Conservation (phyloP, 2,113 vertebrate genomes). For the Gracilinanus agilis region DNA sequence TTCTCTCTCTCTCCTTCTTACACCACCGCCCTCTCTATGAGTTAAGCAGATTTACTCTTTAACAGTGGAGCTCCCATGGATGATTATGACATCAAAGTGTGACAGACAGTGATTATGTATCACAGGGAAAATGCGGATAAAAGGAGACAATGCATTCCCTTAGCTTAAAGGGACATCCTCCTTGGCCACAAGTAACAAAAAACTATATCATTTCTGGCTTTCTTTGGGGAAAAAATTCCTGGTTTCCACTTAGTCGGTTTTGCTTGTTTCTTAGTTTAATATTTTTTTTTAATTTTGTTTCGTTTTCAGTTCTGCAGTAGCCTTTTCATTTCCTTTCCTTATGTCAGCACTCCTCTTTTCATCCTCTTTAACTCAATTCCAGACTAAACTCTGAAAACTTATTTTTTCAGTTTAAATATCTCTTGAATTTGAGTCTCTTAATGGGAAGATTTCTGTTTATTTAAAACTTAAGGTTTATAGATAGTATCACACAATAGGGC, state of each 20-base stretch:
- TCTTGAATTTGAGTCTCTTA: conserved; percentile 49
- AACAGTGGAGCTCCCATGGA: conserved; percentile 80
- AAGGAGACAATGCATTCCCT: conserved; percentile 83
- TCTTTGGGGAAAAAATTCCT: conserved; percentile 66
- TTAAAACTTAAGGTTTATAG: neutral
- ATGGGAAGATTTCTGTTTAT: conserved; percentile 38
- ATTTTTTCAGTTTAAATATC: conserved; percentile 49
- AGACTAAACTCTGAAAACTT: conserved; percentile 12
- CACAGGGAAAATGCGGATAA: conserved; percentile 80
- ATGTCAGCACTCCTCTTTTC: neutral
- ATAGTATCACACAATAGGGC: conserved; percentile 4
- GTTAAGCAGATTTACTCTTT: conserved; percentile 87
- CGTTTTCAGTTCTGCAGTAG: neutral
- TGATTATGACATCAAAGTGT: conserved; percentile 90
- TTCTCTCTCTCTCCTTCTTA: conserved; percentile 47
- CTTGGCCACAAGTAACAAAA: conserved; percentile 75
- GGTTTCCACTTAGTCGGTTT: conserved; percentile 58
- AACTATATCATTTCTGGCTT: conserved; percentile 58
- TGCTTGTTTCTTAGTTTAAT: conserved; percentile 65
- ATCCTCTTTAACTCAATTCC: neutral
- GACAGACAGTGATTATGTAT: conserved; percentile 86
- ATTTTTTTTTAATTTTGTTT: conserved; percentile 50
- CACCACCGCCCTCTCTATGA: neutral
- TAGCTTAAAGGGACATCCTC: conserved; percentile 81
- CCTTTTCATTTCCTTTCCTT: neutral